Evolutionary conservation across 2,888 invertebrate species (phyloP), one percentile per base, ranked within the genome.

Genomic region (Antheraea yamamai): DNA sequence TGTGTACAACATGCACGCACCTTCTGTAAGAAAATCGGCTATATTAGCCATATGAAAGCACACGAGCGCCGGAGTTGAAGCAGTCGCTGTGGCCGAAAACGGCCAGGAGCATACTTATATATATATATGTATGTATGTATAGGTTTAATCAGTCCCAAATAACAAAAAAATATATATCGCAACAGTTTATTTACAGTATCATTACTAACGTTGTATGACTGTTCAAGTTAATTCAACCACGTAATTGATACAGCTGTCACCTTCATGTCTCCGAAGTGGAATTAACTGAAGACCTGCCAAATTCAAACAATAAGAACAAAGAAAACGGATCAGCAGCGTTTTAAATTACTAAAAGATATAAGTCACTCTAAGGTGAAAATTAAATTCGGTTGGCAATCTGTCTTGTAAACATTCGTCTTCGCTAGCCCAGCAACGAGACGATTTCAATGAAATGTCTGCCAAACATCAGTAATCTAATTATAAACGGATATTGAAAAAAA

Each of bases 391-490:
- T 83, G 82, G 82, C 81, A 84, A 85, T 82, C 81, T 83, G 81
- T 80, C 81, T 83, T 82, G 82, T 84, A 85, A 85, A 86, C 83
- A 84, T 83, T 82, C 83, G 79, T 82, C 58, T 74, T 71, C 81
- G 81, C 81, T 84, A 81, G 79, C 85, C 83, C 84, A 72, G 74
- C 86, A 86, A 85, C 81, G 84, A 86, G 86, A 89, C 88, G 85
- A 86, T 85, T 84, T 86, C 81, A 88, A 87, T 87, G 86, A 89
- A 86, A 89, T 86, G 86, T 88, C 86, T 90, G 90, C 89, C 90
- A 90, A 90, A 86, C 84, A 87, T 81, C 85, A 81, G 79, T 80
- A 86, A 82, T 87, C 88, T 90, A 91, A 89, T 89, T 89, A 90
- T 90, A 89, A 89, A 87, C 85, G 84, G 83, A 83, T 82, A 85